Percentiles rank a stretch among this genome's conserved stretches.
Conservation (phyloP, 2,888 invertebrate species). For the Agrotis segetum region DNA sequence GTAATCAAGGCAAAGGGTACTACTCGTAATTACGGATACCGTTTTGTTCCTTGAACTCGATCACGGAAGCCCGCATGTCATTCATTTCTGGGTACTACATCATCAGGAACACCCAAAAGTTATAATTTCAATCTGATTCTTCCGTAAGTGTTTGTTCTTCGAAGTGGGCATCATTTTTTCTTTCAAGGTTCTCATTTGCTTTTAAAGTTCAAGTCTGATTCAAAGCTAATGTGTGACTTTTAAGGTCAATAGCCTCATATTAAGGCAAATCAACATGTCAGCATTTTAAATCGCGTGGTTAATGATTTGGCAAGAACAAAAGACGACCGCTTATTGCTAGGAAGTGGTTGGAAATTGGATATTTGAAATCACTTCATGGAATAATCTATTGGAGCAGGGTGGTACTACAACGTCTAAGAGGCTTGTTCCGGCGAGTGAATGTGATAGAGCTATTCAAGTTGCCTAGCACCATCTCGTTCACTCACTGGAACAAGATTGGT, state of each 20-base stretch:
- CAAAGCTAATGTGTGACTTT: slow-evolving; percentile 27
- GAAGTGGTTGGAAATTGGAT: neutral
- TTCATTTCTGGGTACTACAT: slow-evolving; percentile 30
- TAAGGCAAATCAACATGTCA: slow-evolving; percentile 18
- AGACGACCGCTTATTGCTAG: neutral
- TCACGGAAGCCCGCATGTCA: slow-evolving; percentile 53
- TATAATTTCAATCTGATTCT: slow-evolving; percentile 51
- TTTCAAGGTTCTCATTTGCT: slow-evolving; percentile 44
- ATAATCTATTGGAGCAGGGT: too few species aligned
- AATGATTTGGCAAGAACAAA: slow-evolving; percentile 12
- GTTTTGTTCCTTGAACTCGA: slow-evolving; percentile 41
- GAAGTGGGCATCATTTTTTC: slow-evolving; percentile 37
- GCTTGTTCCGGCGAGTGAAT: too few species aligned
- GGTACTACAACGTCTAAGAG: too few species aligned
- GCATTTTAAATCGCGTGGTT: slow-evolving; percentile 22
- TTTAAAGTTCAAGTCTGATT: slow-evolving; percentile 47
- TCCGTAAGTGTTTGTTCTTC: slow-evolving; percentile 39
- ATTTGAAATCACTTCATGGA: too few species aligned
- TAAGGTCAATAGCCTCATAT: slow-evolving; percentile 28
- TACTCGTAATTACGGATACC: slow-evolving; percentile 32
- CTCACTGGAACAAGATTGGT: too few species aligned
- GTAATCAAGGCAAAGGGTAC: slow-evolving; percentile 4
- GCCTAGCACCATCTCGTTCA: too few species aligned
- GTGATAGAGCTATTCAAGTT: too few species aligned
- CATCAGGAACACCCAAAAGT: slow-evolving; percentile 40